phyloP scores from a whole-genome alignment of 1,140 invertebrate genomes.

The Macrocentrus cingulum region DNA sequence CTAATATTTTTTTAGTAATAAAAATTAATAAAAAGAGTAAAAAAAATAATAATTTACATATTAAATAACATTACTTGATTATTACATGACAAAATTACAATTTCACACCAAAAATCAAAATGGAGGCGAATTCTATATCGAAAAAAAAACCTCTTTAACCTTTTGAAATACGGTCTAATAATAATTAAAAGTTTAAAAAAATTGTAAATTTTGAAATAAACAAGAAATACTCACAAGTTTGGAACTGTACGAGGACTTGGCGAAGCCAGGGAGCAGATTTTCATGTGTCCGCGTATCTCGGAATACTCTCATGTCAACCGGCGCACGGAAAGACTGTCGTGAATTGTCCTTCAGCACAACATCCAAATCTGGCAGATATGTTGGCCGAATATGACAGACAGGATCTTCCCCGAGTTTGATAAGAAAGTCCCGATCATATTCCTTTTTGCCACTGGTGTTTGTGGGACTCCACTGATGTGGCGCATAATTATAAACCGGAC shows the following conservation, averaged over 20 bases:
- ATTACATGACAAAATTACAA: no score
- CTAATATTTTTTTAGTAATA: no score
- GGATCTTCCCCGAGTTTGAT: constrained; percentile 73
- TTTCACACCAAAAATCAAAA: no score
- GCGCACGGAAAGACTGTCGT: constrained; percentile 33
- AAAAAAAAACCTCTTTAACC: no score
- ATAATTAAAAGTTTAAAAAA: no score
- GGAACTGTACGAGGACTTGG: constrained; percentile 33
- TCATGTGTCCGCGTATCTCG: constrained; percentile 42
- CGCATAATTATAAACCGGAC: constrained; percentile 59
- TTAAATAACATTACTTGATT: no score
- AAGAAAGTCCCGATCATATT: constrained; percentile 79
- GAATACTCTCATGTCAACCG: constrained; percentile 35
- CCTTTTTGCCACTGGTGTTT: constrained; percentile 78
- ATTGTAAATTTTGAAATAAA: neutral
- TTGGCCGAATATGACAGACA: constrained; percentile 73
- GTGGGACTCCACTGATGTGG: constrained; percentile 84
- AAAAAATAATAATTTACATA: no score
- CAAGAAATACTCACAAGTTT: constrained; percentile 39
- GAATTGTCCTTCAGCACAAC: constrained; percentile 62
- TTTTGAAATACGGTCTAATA: no score
- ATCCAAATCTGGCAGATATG: constrained; percentile 66
- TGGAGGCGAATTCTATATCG: no score
- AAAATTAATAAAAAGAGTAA: no score
- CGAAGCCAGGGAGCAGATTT: constrained; percentile 40